Base-by-base conservation (phyloP, 1,140 invertebrate genomes). In the Neuroterus valhalla region DNA sequence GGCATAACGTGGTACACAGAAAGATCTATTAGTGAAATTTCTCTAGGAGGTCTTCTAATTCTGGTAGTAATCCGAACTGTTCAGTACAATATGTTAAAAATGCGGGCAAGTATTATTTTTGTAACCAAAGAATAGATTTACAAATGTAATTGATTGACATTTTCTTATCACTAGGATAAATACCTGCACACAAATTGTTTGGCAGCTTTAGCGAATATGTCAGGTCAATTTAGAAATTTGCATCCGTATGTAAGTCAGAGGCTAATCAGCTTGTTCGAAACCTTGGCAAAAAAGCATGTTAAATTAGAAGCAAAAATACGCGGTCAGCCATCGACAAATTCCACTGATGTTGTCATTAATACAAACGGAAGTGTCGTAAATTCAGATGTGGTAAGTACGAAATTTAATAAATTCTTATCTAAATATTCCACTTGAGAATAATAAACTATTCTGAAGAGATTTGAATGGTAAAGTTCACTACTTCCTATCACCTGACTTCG, bases 121-220 rank as follows among this genome's bases (percentile, higher is more conserved):
- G 4, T 14, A n/a, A 67, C 44, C 6, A 62, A 44, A n/a, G 14
- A n/a, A 42, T 17, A 17, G 17, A 55, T 43, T 50, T 73, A 2
- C n/a, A 2, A 52, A 48, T 44, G 46, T 44, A 62, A 74, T 26
- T 38, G 23, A 70, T 44, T 38, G 71, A 31, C 66, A 74, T 48
- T 66, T 75, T 46, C 69, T 69, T 77, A 43, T 71, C 45, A 26
- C 78, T 79, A 94, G 93, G 98, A 99, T 86, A 98, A 98, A 89
- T 99, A 98, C 91, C 91, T 99, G 21, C 98, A 99, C 84, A 98
- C 96, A 15, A 99, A 99, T 90, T 98, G 98, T 89, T 91, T 99
- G 68, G 98, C 98, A 52, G 98, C 98, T 5, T 91, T 99, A 75
- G 98, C 98, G 45, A 99, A 99, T 85, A 99, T 99, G 98, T 96